phyloP scores from a whole-genome alignment of 92 coral and sea anemone species.

The Epizoanthus rinbou region DNA sequence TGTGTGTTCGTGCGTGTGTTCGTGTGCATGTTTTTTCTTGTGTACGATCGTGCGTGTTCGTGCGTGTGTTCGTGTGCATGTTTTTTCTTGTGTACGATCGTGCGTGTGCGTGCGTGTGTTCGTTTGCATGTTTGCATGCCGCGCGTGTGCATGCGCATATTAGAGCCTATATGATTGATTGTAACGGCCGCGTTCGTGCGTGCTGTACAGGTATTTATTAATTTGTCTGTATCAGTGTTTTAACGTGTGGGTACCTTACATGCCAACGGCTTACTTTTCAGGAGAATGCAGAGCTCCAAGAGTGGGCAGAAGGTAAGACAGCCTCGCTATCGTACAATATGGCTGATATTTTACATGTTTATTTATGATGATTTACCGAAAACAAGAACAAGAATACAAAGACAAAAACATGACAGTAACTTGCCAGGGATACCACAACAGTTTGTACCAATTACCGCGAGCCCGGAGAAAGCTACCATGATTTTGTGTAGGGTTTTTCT shows the following conservation, averaged over 20 bases:
- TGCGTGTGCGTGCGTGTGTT: not conserved
- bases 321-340: not conserved
- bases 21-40: not conserved
- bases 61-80: not conserved
- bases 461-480: too few species aligned
- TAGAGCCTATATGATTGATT: too few species aligned
- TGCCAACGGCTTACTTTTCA: constrained; percentile 3
- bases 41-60: not conserved
- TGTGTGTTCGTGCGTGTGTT: not conserved
- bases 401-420: too few species aligned
- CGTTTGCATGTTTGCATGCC: not conserved
- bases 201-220: too few species aligned
- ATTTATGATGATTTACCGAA: too few species aligned
- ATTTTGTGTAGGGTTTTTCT: not conserved
- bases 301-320: constrained; percentile 55
- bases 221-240: too few species aligned
- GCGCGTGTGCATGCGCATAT: not conserved
- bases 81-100: not conserved
- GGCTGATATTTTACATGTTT: too few species aligned
- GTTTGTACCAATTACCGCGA: too few species aligned
- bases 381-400: too few species aligned
- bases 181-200: too few species aligned
- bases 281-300: constrained; percentile 72
- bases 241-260: not conserved
- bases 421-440: too few species aligned